These are phyloP conservation scores for Salvator merianae DNA, from an alignment of 2,113 vertebrate genomes.

Conservation along the genomic window DNA sequence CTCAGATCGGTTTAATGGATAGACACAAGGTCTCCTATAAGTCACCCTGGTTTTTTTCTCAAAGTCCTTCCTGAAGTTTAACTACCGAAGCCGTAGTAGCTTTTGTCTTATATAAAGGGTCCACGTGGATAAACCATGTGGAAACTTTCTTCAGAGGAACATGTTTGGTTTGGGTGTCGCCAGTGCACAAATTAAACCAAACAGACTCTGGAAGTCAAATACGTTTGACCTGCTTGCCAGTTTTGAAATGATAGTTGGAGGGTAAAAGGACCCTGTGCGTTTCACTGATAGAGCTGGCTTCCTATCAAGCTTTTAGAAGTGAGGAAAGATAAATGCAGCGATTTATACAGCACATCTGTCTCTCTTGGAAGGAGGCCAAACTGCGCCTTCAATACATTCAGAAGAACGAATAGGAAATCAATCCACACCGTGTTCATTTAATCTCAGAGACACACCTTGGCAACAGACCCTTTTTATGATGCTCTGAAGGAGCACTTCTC, in stretches of 20 bases:
- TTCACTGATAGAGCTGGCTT: background rate
- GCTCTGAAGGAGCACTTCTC: background rate
- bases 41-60: background rate
- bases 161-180: background rate
- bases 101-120: background rate
- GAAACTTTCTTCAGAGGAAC: background rate
- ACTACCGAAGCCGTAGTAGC: background rate
- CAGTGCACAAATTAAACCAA: background rate
- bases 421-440: slow-evolving; percentile 22
- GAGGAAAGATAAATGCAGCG: slow-evolving; percentile 1
- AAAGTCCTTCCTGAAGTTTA: background rate
- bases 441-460: slow-evolving; percentile 13
- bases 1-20: no score
- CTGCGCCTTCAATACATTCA: slow-evolving; percentile 1
- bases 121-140: background rate
- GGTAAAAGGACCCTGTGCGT: background rate
- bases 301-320: background rate
- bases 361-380: slow-evolving; percentile 17
- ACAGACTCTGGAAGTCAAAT: background rate
- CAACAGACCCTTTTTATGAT: slow-evolving; percentile 13
- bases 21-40: background rate
- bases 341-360: slow-evolving; percentile 15
- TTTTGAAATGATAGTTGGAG: background rate
- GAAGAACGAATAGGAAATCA: slow-evolving; percentile 25
- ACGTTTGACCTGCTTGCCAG: background rate